phyloP scores from a whole-genome alignment of 1,140 invertebrate genomes.

The Armadillidium nasatum region DNA sequence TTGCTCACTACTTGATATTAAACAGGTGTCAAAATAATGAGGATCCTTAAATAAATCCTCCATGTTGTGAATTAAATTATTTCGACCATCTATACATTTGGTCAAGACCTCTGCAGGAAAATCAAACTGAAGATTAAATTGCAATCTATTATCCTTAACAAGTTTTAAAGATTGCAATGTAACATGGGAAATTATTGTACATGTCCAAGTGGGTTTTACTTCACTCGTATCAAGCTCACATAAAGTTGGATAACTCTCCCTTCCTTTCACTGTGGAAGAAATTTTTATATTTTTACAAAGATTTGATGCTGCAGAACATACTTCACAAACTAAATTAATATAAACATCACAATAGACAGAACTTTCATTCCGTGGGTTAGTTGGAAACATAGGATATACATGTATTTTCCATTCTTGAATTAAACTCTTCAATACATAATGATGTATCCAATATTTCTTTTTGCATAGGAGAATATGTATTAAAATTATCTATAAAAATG shows the following conservation, averaged over 20 bases:
- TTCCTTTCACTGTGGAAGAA: background rate
- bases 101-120: background rate
- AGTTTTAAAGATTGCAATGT: background rate
- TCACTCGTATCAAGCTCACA: background rate
- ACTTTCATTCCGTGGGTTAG: background rate
- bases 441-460: background rate
- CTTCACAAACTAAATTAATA: background rate
- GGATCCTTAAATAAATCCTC: background rate
- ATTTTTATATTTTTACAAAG: background rate
- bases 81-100: background rate
- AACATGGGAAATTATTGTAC: background rate
- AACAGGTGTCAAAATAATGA: background rate
- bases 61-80: background rate
- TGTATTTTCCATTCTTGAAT: background rate
- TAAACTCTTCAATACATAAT: background rate
- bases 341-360: background rate
- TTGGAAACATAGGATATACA: constrained; percentile 2
- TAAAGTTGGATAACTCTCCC: background rate
- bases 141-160: background rate
- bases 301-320: background rate
- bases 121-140: background rate
- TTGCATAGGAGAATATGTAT: background rate
- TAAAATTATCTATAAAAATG: background rate
- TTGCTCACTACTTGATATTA: background rate
- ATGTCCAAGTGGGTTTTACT: background rate